A percentile compares a stretch with the other conserved stretches of the same genome.
These are phyloP conservation scores for Pachydiplax longipennis DNA, from an alignment of 2,888 invertebrate genomes.

Conservation along the genomic window DNA sequence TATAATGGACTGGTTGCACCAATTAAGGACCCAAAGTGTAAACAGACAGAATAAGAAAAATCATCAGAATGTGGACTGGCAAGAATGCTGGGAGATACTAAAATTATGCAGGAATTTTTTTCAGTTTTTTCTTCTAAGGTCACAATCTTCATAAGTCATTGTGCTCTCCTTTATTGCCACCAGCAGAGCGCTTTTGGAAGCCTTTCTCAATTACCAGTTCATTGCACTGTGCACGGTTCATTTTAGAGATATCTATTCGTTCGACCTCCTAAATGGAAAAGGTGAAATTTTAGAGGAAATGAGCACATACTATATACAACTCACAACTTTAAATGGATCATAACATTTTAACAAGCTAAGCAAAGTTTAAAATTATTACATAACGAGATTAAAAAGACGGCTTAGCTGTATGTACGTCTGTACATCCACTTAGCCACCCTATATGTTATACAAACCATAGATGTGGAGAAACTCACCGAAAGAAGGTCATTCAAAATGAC, in stretches of 20 bases:
- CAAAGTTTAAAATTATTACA: neutral
- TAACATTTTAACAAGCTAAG: slow-evolving; percentile 18
- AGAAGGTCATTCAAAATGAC: slow-evolving; percentile 67
- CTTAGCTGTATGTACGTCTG: no score
- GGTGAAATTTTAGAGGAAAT: neutral
- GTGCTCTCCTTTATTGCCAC: neutral
- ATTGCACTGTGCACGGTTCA: slow-evolving; percentile 72
- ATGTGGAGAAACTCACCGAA: slow-evolving; percentile 55
- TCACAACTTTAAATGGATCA: neutral
- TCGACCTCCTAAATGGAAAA: slow-evolving; percentile 64
- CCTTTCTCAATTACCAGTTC: slow-evolving; percentile 68
- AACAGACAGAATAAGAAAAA: neutral
- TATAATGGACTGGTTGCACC: no score
- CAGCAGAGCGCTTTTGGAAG: slow-evolving; percentile 61
- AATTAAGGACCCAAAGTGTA: neutral
- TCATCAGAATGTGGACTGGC: neutral
- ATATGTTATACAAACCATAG: no score
- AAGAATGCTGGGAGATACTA: slow-evolving; percentile 44
- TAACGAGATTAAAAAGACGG: no score
- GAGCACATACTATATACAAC: neutral
- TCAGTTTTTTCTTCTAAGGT: neutral
- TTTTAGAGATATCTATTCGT: slow-evolving; percentile 65
- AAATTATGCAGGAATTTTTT: neutral
- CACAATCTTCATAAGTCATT: slow-evolving; percentile 32
- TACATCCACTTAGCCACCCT: no score